These are phyloP conservation scores for Emydura subglobosa DNA, from an alignment of 2,113 vertebrate species.

Conservation along the genomic window DNA sequence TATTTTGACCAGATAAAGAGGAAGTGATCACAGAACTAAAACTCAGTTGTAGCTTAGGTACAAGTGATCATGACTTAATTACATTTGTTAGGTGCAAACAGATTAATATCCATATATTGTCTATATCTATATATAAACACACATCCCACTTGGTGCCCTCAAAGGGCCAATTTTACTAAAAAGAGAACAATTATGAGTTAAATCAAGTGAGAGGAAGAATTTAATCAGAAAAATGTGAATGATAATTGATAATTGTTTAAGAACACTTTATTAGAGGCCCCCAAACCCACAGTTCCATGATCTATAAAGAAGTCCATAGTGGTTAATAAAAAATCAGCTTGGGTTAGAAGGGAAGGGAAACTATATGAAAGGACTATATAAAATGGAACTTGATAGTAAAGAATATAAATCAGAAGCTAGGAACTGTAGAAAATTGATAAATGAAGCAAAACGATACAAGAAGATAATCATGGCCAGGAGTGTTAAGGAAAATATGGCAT, in stretches of 20 bases:
- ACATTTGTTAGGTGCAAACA: too few relatives aligned
- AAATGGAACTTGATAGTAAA: background rate
- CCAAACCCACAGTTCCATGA: background rate
- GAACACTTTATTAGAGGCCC: background rate
- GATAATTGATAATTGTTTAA: background rate
- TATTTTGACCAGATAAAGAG: too few relatives aligned
- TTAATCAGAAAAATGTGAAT: background rate
- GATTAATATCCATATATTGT: too few relatives aligned
- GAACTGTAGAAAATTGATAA: background rate
- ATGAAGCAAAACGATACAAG: background rate
- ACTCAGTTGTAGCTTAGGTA: too few relatives aligned
- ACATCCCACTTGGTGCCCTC: too few relatives aligned
- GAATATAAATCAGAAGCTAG: background rate
- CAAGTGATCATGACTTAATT: too few relatives aligned
- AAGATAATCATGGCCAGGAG: accelerated
- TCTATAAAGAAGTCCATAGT: background rate
- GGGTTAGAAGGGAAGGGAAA: background rate
- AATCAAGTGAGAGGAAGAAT: background rate
- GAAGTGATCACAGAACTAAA: too few relatives aligned
- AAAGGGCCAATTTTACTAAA: background rate
- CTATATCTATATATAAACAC: too few relatives aligned
- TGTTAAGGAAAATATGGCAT: accelerated
- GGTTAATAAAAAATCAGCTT: background rate
- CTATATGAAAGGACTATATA: background rate
- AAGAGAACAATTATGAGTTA: background rate